These are phyloP conservation scores for Armadillidium nasatum DNA, from an alignment of 1,140 invertebrate genomes.

Conservation along the genomic window DNA sequence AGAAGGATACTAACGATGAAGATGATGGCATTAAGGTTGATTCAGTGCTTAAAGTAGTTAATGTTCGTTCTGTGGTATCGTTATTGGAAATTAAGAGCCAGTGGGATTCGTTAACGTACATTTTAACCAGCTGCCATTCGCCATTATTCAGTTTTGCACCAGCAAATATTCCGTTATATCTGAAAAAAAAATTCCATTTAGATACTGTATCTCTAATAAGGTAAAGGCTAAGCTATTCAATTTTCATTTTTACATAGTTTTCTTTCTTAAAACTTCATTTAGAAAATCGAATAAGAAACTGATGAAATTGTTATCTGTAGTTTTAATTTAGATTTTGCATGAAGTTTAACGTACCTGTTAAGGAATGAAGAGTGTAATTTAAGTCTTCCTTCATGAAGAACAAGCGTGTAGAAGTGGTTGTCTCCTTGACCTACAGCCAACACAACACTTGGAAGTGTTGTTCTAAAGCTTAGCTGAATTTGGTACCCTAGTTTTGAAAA, in stretches of 20 bases:
- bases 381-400: constrained; percentile 70
- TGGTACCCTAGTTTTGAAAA: constrained; percentile 57
- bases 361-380: constrained; percentile 79
- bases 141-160: constrained; percentile 75
- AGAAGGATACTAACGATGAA: constrained; percentile 59
- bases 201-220: no score
- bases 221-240: no score
- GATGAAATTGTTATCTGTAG: no score
- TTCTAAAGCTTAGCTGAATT: constrained; percentile 82
- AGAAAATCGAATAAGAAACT: no score
- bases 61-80: constrained; percentile 78
- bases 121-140: constrained; percentile 73
- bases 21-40: constrained; percentile 54
- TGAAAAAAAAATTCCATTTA: constrained; percentile 17
- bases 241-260: no score
- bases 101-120: constrained; percentile 78
- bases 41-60: no score
- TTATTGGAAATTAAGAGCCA: constrained; percentile 76
- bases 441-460: constrained; percentile 78
- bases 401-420: constrained; percentile 70
- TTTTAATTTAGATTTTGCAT: no score
- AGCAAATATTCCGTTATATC: constrained; percentile 76
- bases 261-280: no score
- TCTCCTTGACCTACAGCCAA: constrained; percentile 75
- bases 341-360: constrained; percentile 57